Percentiles rank a stretch among this genome's conserved stretches.
phyloP scores from a whole-genome alignment of 2,888 invertebrate genomes.

The Andrena haemorrhoa region DNA sequence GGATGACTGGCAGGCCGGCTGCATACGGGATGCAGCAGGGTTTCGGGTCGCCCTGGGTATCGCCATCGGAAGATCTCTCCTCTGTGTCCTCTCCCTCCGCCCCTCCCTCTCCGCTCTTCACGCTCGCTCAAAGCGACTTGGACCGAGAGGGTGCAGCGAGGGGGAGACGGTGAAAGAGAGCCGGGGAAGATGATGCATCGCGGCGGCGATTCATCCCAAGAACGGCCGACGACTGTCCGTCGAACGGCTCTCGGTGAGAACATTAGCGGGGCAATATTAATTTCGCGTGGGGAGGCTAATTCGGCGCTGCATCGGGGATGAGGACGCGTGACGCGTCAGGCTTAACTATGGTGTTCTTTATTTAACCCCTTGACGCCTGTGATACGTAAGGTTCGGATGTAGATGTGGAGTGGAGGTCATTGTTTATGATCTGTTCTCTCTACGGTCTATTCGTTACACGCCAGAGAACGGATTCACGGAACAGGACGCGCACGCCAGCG shows the following conservation, averaged over 20 bases:
- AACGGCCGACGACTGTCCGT: constrained; percentile 59
- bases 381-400: no score
- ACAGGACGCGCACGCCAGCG: constrained; percentile 34
- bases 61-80: constrained; percentile 77
- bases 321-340: neutral
- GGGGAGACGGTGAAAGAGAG: constrained; percentile 39
- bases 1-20: constrained; percentile 82
- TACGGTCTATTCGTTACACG: neutral
- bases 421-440: neutral
- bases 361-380: no score
- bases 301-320: neutral
- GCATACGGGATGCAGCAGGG: constrained; percentile 78
- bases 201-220: constrained; percentile 63
- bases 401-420: no score
- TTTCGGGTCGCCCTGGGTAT: constrained; percentile 81
- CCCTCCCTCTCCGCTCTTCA: constrained; percentile 2
- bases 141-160: constrained; percentile 28
- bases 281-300: neutral
- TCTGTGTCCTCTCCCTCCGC: constrained; percentile 52
- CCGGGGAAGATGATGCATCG: constrained; percentile 77
- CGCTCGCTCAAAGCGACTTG: constrained; percentile 35
- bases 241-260: constrained; percentile 10
- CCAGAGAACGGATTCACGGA: constrained; percentile 21
- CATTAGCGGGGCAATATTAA: constrained; percentile 15
- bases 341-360: no score